phyloP scores from a whole-genome alignment of 2,888 invertebrate species.

The Taphrorychus bicolor region DNA sequence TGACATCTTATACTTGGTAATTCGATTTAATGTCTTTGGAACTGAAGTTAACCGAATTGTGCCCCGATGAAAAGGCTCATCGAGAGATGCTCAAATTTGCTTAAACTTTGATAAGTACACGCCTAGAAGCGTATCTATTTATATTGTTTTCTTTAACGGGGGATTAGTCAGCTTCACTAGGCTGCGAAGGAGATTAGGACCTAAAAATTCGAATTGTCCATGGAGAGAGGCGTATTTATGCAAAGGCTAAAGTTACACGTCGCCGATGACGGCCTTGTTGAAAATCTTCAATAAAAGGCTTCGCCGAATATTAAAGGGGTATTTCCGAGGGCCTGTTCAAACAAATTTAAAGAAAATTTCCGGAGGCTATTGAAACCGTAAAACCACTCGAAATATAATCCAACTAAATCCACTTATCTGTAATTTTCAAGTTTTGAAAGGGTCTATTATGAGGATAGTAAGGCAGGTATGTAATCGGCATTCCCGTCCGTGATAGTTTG shows the following conservation, averaged over 20 bases:
- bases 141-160: neutral
- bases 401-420: slow-evolving; percentile 27
- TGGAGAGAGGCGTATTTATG: neutral
- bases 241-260: slow-evolving; percentile 11
- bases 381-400: slow-evolving; percentile 29
- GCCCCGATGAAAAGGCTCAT: slow-evolving; percentile 3
- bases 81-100: slow-evolving; percentile 4
- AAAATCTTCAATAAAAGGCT: slow-evolving; percentile 10
- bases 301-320: slow-evolving; percentile 17
- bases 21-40: slow-evolving; percentile 1
- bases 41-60: neutral
- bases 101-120: neutral
- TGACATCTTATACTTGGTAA: neutral
- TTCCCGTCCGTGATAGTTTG: no score
- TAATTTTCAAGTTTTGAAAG: slow-evolving; percentile 16
- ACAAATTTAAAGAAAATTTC: slow-evolving; percentile 23
- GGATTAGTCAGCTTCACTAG: no score
- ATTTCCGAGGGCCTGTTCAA: slow-evolving; percentile 27
- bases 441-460: neutral
- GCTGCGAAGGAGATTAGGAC: neutral
- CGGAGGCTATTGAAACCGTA: slow-evolving; percentile 18
- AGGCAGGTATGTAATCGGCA: no score
- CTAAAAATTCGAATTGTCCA: neutral
- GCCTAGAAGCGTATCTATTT: neutral
- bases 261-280: neutral